Percentiles rank a stretch among this genome's conserved stretches.
Conservation (phyloP, 2,113 vertebrate genomes). For the Oenanthe melanoleuca region DNA sequence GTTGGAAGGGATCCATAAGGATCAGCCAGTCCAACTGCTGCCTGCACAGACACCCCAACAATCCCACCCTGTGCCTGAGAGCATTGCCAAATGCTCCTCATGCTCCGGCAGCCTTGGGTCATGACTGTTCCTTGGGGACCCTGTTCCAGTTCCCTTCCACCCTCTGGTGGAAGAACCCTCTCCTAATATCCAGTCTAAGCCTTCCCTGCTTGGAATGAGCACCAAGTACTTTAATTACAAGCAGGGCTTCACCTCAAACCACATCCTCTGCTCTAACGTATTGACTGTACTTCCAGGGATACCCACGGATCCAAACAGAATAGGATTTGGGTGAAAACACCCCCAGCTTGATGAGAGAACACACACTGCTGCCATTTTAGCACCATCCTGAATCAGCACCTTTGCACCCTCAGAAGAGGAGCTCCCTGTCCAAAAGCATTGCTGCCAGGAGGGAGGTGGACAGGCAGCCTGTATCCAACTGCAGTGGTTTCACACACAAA, state of each 20-base stretch:
- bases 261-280: not conserved
- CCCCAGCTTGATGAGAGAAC: not conserved
- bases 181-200: not conserved
- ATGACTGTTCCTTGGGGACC: not conserved
- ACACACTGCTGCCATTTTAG: not conserved
- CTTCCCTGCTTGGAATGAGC: not conserved
- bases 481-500: not conserved
- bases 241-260: not conserved
- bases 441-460: fast-evolving
- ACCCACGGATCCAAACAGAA: not conserved
- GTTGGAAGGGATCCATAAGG: not conserved
- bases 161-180: not conserved
- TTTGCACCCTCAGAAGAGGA: fast-evolving
- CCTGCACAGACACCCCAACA: too few species aligned
- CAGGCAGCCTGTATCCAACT: fast-evolving
- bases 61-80: not conserved
- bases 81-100: fast-evolving
- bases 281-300: not conserved
- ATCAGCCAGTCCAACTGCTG: not conserved
- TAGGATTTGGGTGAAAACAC: not conserved
- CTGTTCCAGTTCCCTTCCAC: not conserved
- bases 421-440: not conserved
- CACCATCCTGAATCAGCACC: too few species aligned
- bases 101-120: not conserved
- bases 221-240: not conserved